Evolutionary conservation across 1,140 invertebrate species (phyloP), one percentile per base, ranked within the genome.

Genomic region (Odontomachus brunneus): DNA sequence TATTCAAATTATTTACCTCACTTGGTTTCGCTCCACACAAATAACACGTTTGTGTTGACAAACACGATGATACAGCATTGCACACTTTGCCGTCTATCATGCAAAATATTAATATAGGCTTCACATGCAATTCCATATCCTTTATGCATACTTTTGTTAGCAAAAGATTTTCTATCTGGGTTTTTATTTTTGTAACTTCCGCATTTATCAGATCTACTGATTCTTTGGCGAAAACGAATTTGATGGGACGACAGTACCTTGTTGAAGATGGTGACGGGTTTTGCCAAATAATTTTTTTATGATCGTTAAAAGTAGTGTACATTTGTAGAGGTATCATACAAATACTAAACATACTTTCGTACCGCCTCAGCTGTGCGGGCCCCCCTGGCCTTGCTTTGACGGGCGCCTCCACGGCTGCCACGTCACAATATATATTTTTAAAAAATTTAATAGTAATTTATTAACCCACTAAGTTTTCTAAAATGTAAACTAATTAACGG

Each of bases 321-420:
- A 62, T 62, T 62, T 62, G 59, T 4, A 62, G 1, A 3, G 59
- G 59, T 17, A 62, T 15, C 59, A 62, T 17, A 62, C 2, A 29
- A 33, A 62, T 62, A 62, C 59, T 62, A 29, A 62, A 62, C 90
- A 66, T 81, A 91, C 22, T 88, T 90, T 89, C 91, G 91, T 76
- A n/a, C n/a, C n/a, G n/a, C n/a, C n/a, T n/a, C n/a, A n/a, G n/a
- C n/a, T n/a, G n/a, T n/a, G n/a, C n/a, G n/a, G n/a, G n/a, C n/a
- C n/a, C n/a, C n/a, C n/a, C n/a, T n/a, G n/a, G n/a, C n/a, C n/a
- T n/a, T n/a, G n/a, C n/a, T n/a, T n/a, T n/a, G n/a, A n/a, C n/a
- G n/a, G n/a, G n/a, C n/a, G n/a, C n/a, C n/a, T n/a, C n/a, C n/a
- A n/a, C n/a, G n/a, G n/a, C n/a, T n/a, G n/a, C n/a, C n/a, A n/a